Evolutionary conservation across 2,888 invertebrate species (phyloP).

Genomic region (Phengaris arion): DNA sequence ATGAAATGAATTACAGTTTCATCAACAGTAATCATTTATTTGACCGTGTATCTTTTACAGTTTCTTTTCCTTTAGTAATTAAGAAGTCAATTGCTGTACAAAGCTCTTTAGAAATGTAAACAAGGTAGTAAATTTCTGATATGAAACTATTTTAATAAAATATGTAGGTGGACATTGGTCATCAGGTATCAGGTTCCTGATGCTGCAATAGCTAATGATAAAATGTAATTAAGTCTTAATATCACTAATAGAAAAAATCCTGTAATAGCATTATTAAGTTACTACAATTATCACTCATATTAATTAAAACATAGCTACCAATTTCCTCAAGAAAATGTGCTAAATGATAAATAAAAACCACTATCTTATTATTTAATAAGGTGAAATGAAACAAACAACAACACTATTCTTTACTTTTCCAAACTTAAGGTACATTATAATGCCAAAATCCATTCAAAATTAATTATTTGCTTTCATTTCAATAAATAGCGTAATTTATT

Average conservation of each 20-base stretch:
- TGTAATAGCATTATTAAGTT: not conserved
- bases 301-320: not conserved
- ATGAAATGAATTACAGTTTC: not conserved
- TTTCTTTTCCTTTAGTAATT: not conserved
- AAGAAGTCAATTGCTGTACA: not conserved
- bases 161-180: slow-evolving; percentile 10
- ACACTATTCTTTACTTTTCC: too few species aligned
- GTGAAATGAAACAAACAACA: too few species aligned
- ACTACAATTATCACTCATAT: slow-evolving; percentile 7
- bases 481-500: too few species aligned
- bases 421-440: too few species aligned
- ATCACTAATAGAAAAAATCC: slow-evolving; percentile 14
- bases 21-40: not conserved
- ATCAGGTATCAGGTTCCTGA: not conserved
- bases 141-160: not conserved
- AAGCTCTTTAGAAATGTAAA: not conserved
- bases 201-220: not conserved
- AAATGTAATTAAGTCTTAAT: slow-evolving; percentile 18
- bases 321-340: too few species aligned
- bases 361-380: too few species aligned
- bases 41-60: not conserved
- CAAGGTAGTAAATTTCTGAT: slow-evolving; percentile 20
- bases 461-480: too few species aligned
- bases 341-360: too few species aligned
- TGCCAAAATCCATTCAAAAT: too few species aligned